phyloP scores from a whole-genome alignment of 2,888 invertebrate genomes.

The Didymodactylos carnosus region DNA sequence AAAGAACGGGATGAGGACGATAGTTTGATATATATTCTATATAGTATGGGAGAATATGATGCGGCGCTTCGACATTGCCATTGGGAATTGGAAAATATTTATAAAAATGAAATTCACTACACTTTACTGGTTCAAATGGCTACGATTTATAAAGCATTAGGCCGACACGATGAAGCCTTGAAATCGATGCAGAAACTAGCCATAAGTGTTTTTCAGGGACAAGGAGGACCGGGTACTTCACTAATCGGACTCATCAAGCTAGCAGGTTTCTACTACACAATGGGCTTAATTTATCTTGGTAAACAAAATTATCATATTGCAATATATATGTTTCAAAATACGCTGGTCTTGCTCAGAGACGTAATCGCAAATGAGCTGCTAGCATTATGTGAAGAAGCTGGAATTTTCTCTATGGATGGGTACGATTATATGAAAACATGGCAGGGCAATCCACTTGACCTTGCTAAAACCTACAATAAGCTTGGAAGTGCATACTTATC shows the following conservation, averaged over 20 bases:
- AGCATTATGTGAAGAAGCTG: too few species aligned
- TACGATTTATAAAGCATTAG: neutral
- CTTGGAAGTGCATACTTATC: neutral
- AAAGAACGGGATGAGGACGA: neutral
- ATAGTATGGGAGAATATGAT: neutral
- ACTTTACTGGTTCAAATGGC: neutral
- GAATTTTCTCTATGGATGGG: too few species aligned
- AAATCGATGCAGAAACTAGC: neutral
- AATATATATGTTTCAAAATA: neutral
- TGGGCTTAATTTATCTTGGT: neutral
- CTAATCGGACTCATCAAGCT: neutral
- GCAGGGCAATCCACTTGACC: neutral
- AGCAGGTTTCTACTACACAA: neutral
- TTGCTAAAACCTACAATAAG: neutral
- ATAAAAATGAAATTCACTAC: neutral
- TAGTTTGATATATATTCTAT: neutral
- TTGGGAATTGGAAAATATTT: neutral
- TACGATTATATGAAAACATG: neutral
- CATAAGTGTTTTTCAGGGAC: neutral
- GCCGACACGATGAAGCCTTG: neutral
- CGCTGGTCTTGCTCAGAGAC: neutral
- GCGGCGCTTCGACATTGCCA: neutral
- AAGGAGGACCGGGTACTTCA: neutral
- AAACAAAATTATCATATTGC: neutral
- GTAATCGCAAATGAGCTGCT: neutral